A percentile compares a stretch with the other conserved stretches of the same genome.
Conservation (phyloP, 2,797 vertebrate species). For the Pagetopsis macropterus region DNA sequence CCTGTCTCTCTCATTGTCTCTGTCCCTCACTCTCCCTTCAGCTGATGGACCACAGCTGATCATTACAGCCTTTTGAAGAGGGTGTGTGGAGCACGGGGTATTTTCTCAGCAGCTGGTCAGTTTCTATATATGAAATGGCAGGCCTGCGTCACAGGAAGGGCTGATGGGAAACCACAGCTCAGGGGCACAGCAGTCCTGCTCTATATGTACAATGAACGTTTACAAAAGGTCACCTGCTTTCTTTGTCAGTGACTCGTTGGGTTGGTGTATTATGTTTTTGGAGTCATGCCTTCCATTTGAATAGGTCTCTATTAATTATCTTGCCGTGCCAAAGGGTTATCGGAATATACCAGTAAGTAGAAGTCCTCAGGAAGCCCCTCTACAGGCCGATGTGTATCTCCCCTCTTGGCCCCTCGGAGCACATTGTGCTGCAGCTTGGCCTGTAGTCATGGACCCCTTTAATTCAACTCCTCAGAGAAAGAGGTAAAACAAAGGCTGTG, state of each 20-base stretch:
- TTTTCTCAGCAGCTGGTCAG: conserved; percentile 70
- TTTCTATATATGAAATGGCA: conserved; percentile 73
- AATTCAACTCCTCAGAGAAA: conserved; percentile 62
- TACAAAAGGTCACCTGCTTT: conserved; percentile 64
- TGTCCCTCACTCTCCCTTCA: conserved; percentile 26
- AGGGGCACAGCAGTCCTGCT: conserved; percentile 33
- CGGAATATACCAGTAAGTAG: conserved; percentile 50
- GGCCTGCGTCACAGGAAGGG: conserved; percentile 63
- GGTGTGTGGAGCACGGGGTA: conserved; percentile 54
- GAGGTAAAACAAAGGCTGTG: conserved; percentile 68
- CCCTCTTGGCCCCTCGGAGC: conserved; percentile 63
- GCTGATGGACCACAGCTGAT: conserved; percentile 69
- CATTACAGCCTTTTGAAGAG: conserved; percentile 64
- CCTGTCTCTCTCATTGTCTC: conserved; percentile 1
- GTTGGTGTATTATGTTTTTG: conserved; percentile 11
- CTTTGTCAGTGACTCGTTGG: conserved; percentile 19
- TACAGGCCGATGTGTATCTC: conserved; percentile 66
- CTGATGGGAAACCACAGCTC: conserved; percentile 65
- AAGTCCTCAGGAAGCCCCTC: conserved; percentile 71
- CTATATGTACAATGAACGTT: conserved; percentile 65
- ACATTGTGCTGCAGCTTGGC: conserved; percentile 67
- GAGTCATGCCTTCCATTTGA: conserved; percentile 41
- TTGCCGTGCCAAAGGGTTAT: conserved; percentile 47
- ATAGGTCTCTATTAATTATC: conserved; percentile 37
- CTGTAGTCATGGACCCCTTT: conserved; percentile 64